Evolutionary conservation across 2,113 vertebrate species (phyloP).

Genomic region (Murina feae): DNA sequence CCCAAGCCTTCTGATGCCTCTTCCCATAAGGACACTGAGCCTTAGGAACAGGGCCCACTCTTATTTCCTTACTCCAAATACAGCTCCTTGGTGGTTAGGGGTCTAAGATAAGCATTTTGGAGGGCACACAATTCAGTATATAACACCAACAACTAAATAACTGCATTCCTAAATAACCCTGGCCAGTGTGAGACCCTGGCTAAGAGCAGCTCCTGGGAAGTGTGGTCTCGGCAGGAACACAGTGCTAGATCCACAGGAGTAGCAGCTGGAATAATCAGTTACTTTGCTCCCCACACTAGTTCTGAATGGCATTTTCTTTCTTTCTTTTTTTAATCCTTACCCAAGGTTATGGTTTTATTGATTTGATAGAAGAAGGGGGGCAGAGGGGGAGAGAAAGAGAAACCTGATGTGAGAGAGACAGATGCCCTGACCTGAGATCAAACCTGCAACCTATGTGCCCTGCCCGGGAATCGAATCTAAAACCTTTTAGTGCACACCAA

Average conservation of each 20-base stretch:
- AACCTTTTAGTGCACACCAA: too few species aligned
- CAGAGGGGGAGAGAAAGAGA: neutral
- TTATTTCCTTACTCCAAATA: neutral
- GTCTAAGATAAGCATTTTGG: neutral
- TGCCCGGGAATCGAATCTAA: neutral
- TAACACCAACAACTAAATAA: neutral
- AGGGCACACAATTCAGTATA: neutral
- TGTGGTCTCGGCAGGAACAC: neutral
- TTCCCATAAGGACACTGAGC: neutral
- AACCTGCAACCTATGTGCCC: neutral
- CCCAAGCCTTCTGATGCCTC: neutral
- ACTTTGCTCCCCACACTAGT: neutral
- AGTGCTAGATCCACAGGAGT: neutral
- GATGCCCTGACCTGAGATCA: neutral
- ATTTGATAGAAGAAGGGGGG: neutral
- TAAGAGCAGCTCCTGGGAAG: neutral
- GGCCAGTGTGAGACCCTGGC: neutral
- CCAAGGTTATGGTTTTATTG: neutral
- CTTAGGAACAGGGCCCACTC: too few species aligned
- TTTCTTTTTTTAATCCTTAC: neutral
- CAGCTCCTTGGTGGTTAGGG: neutral
- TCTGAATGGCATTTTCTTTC: neutral
- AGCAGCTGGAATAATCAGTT: neutral
- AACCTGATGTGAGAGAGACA: neutral
- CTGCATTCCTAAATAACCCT: neutral